Evolutionary conservation across 2,113 vertebrate species (phyloP), one percentile per base, ranked within the genome.

Genomic region (Origma solitaria): DNA sequence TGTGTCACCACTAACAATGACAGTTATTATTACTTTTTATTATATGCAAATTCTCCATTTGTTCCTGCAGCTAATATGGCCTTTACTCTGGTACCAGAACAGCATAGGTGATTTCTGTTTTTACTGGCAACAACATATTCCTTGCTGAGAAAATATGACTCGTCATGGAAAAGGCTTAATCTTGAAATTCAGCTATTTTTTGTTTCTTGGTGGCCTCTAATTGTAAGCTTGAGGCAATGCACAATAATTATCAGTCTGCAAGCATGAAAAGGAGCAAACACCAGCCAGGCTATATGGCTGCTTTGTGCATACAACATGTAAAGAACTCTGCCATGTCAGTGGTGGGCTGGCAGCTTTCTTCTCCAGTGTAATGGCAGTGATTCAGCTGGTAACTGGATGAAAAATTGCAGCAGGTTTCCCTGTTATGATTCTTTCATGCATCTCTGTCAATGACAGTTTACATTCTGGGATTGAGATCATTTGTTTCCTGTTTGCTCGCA

Each of bases 401-500:
- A 98, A 97, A 97, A 97, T 97, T 92, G 90, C 88, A 78, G 93
- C 87, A 73, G 66, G 86, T 94, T 96, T 94, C 94, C 95, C 95
- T 97, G 90, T 94, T 95, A 69, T 87, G 96, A 96, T 97, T 97
- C 92, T 95, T 96, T 92, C 96, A 96, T 97, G 97, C 78, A 93
- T 98, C 97, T 98, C 96, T 98, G 97, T 98, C 97, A 97, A 91
- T 57, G 82, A 88, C 33, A 84, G 97, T 98, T 98, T 98, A 98
- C 96, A 95, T 98, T 98, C 94, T 96, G 95, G 95, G 96, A 97
- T 97, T 97, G 97, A 97, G 97, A 98, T 99, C 95, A 98, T 99
- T 99, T 98, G 98, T 99, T 99, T 99, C 98, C 98, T 98, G 97
- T 98, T 98, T 98, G 98, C 98, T 98, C 97, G 98, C 98, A 98